Evolutionary conservation across 2,797 vertebrate species (phyloP), one percentile per base, ranked within the genome.

Genomic region (Leptoclinus maculatus): DNA sequence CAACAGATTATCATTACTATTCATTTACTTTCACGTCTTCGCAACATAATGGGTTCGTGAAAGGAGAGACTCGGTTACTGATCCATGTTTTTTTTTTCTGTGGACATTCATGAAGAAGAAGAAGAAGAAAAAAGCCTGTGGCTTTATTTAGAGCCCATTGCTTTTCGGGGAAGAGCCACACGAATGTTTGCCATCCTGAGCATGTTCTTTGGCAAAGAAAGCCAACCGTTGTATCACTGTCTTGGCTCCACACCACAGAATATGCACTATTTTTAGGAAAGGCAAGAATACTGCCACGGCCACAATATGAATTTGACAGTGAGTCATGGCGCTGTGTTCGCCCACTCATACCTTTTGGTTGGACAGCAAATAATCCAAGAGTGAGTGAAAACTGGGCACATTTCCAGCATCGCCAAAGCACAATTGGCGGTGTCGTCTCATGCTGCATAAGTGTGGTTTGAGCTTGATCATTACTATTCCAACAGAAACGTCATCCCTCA

Each of bases 251-350:
- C 65, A 74, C 66, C 75, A 75, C 71, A 78, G 67, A 85, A 88
- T 23, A 59, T 76, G 19, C 78, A 59, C 89, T 91, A 91, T 93
- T 90, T 90, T 89, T 90, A 92, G 89, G 62, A 80, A 88, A 86
- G 81, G 83, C 78, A 80, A 89, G 82, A 89, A 89, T 88, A 82
- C 83, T 84, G 85, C 82, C 82, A 85, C 81, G 51, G 78, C 84
- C 85, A 89, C 88, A 74, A 88, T 90, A 81, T 86, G 78, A 84
- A 87, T 89, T 71, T 90, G 87, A 92, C 89, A 89, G 83, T 91
- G 92, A 91, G 86, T 92, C 92, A 89, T 88, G 78, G 71, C 75
- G 86, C 79, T 39, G 79, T 53, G 79, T 59, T 91, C 83, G 82
- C 86, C 89, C 89, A 91, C 89, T 83, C 83, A 38, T 76, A 87